Percentiles rank a stretch among this genome's conserved stretches.
Conservation (phyloP, 2,888 invertebrate genomes). For the Tipula helvola region DNA sequence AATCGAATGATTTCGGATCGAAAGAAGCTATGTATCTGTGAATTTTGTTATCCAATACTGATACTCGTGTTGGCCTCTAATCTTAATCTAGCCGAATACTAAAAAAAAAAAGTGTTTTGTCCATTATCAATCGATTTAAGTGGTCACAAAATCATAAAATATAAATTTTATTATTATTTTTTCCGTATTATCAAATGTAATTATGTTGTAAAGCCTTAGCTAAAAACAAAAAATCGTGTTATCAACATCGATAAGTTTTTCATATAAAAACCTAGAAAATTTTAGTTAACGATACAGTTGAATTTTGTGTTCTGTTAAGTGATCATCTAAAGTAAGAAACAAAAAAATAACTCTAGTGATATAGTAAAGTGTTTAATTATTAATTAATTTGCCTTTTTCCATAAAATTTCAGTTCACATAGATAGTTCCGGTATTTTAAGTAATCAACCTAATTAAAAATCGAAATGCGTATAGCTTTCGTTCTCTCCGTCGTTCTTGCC, state of each 20-base stretch:
- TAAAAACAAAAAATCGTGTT: not conserved
- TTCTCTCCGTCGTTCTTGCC: not conserved
- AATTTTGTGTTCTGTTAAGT: not conserved
- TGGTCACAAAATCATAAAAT: not conserved
- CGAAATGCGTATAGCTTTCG: not conserved
- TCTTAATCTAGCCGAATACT: not conserved
- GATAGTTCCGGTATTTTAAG: not conserved
- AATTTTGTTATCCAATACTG: not conserved
- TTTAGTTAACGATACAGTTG: not conserved
- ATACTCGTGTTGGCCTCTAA: not conserved
- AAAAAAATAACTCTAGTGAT: not conserved
- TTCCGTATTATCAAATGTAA: not conserved
- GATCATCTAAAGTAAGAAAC: not conserved
- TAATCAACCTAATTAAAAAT: not conserved
- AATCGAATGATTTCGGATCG: not conserved
- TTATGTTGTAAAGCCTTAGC: not conserved
- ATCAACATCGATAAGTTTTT: not conserved
- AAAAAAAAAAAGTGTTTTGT: not conserved
- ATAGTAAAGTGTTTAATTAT: not conserved
- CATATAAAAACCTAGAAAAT: not conserved
- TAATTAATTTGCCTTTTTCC: not conserved
- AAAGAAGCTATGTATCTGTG: not conserved
- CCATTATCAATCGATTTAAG: not conserved
- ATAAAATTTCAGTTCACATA: not conserved
- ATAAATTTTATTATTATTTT: not conserved